These are phyloP conservation scores for Chloebia gouldiae DNA, from an alignment of 2,113 vertebrate species.

Conservation along the genomic window DNA sequence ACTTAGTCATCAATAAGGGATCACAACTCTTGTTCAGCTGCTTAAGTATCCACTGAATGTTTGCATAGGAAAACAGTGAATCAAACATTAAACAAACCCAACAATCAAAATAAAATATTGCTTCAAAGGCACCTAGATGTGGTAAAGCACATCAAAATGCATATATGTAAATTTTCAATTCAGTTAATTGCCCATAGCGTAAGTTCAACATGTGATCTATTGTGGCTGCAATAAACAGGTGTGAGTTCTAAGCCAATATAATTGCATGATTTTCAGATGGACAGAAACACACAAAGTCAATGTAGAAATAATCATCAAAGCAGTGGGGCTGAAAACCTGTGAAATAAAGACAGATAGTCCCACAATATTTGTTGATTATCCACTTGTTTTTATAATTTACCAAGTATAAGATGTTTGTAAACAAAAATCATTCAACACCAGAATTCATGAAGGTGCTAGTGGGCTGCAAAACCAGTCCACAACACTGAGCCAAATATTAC, in stretches of 20 bases:
- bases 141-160: background rate
- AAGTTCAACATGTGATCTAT: background rate
- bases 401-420: background rate
- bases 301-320: background rate
- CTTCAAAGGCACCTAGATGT: background rate
- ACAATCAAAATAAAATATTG: background rate
- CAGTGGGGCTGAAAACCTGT: background rate
- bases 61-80: background rate
- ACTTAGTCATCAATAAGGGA: background rate
- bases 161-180: background rate
- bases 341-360: background rate
- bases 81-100: background rate
- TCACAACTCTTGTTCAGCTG: background rate
- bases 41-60: background rate
- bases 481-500: background rate
- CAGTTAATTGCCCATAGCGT: background rate
- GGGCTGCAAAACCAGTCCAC: background rate
- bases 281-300: background rate
- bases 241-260: background rate
- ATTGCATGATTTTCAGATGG: background rate
- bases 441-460: background rate
- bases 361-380: background rate
- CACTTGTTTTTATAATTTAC: accelerated
- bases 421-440: background rate
- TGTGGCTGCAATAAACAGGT: background rate